Percentiles rank a stretch among this genome's conserved stretches.
Evolutionary conservation across 2,888 invertebrate species (phyloP).

Genomic region (Boloria selene): DNA sequence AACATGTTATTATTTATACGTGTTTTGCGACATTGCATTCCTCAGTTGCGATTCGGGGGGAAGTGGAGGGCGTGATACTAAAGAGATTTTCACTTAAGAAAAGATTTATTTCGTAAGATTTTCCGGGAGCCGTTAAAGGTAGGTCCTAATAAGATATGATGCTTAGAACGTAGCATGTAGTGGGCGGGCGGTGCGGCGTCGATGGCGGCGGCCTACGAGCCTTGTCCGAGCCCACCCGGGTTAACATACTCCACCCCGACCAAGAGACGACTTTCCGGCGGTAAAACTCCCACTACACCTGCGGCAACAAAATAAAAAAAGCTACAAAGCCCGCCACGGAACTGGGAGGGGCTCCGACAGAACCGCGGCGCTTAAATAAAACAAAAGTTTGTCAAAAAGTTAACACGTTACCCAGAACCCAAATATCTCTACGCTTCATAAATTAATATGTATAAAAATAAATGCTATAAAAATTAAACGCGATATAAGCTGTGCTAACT

Average conservation of each 20-base stretch:
- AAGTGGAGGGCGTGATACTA: conserved; percentile 68
- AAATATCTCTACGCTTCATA: conserved; percentile 45
- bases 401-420: conserved; percentile 53
- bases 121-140: conserved; percentile 74
- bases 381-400: conserved; percentile 51
- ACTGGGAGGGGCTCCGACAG: conserved; percentile 60
- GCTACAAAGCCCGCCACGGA: conserved; percentile 75
- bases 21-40: conserved; percentile 77
- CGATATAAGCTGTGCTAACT: conserved; percentile 14
- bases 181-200: conserved; percentile 44
- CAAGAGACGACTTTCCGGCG: conserved; percentile 84
- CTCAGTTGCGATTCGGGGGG: conserved; percentile 61
- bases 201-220: conserved; percentile 62
- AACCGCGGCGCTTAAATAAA: conserved; percentile 64
- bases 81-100: conserved; percentile 73
- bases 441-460: conserved; percentile 25
- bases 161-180: conserved; percentile 56
- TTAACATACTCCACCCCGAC: conserved; percentile 84
- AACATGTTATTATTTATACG: conserved; percentile 33
- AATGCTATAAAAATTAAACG: conserved; percentile 24
- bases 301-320: conserved; percentile 80
- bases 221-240: conserved; percentile 78
- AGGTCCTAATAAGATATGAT: conserved; percentile 66
- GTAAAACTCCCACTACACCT: conserved; percentile 85
- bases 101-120: conserved; percentile 75